Conservation (phyloP, 2,113 vertebrate species). For the Hippocampus guttulatus region DNA sequence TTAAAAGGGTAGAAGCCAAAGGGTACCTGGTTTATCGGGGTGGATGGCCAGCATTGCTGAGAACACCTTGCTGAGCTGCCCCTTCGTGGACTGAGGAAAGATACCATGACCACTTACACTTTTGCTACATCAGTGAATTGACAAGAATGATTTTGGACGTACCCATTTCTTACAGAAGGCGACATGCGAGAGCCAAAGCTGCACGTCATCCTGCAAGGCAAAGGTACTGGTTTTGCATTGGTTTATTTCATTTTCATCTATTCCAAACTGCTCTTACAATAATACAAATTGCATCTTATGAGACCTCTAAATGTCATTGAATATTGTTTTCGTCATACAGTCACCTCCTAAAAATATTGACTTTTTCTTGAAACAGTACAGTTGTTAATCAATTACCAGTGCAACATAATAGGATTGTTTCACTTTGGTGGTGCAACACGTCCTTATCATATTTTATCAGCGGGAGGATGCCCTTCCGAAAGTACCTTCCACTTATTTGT, state of each 20-base stretch:
- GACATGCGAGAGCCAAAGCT: slow-evolving; percentile 91
- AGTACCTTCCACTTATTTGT: slow-evolving; percentile 90
- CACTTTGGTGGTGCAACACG: neutral
- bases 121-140: neutral
- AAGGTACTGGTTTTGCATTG: neutral
- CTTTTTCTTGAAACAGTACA: neutral
- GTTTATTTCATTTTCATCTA: neutral
- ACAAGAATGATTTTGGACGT: slow-evolving; percentile 46
- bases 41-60: slow-evolving; percentile 91
- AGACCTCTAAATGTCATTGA: neutral
- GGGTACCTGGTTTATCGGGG: slow-evolving; percentile 89
- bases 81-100: slow-evolving; percentile 76
- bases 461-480: neutral
- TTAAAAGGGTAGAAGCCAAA: neutral
- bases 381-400: neutral
- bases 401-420: neutral
- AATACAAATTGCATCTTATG: no score
- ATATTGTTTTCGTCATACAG: neutral
- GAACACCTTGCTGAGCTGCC: slow-evolving; percentile 86
- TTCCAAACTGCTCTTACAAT: neutral
- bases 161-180: slow-evolving; percentile 98
- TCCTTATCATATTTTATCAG: neutral
- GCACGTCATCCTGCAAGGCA: slow-evolving; percentile 82
- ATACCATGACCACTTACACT: neutral
- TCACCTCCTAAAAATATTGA: neutral